Conservation (phyloP, 2,797 vertebrate genomes). For the Hybognathus amarus region DNA sequence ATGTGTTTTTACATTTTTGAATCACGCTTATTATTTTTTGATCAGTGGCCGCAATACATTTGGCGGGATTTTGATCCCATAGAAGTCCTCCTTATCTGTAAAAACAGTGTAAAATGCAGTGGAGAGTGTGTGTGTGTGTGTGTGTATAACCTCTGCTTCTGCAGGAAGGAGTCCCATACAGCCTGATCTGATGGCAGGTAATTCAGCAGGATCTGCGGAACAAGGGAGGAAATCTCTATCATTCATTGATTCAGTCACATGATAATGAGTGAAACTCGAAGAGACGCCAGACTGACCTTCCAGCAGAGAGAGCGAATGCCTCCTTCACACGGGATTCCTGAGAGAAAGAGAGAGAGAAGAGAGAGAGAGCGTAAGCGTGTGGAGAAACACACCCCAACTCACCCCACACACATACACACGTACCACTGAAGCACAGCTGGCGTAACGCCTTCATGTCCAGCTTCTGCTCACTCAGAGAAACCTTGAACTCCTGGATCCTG, state of each 20-base stretch:
- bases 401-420: conserved; percentile 48
- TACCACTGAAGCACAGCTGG: conserved; percentile 93
- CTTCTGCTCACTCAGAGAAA: conserved; percentile 84
- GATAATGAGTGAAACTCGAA: neutral
- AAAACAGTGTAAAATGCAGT: neutral
- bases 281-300: conserved; percentile 84
- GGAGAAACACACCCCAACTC: neutral
- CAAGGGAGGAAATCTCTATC: neutral
- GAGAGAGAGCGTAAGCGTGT: neutral
- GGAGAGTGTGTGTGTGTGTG: neutral
- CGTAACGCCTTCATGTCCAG: conserved; percentile 84
- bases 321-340: conserved; percentile 96
- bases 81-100: too few species aligned
- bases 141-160: conserved; percentile 88
- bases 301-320: conserved; percentile 95
- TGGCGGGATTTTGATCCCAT: too few species aligned
- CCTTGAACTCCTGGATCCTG: conserved; percentile 95
- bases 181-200: conserved; percentile 91
- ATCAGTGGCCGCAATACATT: too few species aligned
- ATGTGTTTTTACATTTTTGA: too few species aligned
- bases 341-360: neutral
- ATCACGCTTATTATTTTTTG: too few species aligned
- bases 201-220: conserved; percentile 90
- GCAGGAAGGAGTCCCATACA: conserved; percentile 88
- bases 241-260: neutral